These are phyloP conservation scores for Equus przewalskii DNA, from an alignment of 2,113 vertebrate genomes.

Conservation along the genomic window DNA sequence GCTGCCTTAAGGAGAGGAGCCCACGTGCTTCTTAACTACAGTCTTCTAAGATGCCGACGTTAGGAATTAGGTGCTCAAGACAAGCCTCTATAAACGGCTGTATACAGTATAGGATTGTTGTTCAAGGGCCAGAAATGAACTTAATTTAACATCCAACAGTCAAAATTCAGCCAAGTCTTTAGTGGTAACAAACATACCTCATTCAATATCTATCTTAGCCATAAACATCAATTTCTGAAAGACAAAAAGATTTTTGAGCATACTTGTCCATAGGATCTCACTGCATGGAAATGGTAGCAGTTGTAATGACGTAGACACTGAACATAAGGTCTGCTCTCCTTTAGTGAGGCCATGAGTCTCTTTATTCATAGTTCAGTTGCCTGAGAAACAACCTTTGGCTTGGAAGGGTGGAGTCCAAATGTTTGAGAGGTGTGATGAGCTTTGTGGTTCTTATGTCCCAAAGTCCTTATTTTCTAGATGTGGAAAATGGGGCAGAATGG, in stretches of 20 bases:
- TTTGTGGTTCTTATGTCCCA: not conserved
- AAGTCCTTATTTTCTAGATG: not conserved
- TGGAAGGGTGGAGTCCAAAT: not conserved
- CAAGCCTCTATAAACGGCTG: not conserved
- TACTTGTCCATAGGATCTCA: not conserved
- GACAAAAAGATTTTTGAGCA: not conserved
- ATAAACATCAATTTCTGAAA: constrained; percentile 5
- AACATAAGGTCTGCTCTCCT: not conserved
- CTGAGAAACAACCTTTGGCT: not conserved
- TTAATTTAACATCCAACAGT: not conserved
- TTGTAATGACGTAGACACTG: not conserved
- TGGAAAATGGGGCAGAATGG: not conserved
- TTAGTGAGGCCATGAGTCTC: not conserved
- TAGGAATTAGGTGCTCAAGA: not conserved
- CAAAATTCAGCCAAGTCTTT: not conserved
- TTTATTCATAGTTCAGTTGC: not conserved
- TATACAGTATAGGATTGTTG: not conserved
- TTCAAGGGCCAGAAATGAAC: not conserved
- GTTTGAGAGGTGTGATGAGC: not conserved
- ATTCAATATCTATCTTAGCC: not conserved
- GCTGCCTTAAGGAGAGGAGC: not conserved
- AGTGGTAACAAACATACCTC: not conserved
- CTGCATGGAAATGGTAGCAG: not conserved
- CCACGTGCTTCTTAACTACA: not conserved
- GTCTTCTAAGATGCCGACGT: not conserved